Percentiles rank a stretch among this genome's conserved stretches.
Evolutionary conservation across 2,888 invertebrate genomes (phyloP).

Genomic region (Chelonus formosanus): DNA sequence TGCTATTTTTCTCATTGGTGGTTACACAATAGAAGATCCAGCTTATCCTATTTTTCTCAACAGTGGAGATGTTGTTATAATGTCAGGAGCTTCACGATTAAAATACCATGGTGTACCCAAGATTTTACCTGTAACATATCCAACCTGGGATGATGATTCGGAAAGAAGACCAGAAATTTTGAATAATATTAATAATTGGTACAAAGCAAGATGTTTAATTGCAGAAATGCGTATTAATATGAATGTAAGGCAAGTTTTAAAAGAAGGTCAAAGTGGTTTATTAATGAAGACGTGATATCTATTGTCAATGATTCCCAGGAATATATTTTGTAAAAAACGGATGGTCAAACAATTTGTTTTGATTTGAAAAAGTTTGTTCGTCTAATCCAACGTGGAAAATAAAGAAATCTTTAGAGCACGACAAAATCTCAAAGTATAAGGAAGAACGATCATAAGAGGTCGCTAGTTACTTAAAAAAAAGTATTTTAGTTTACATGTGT

Average conservation of each 20-base stretch:
- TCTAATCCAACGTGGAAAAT: no score
- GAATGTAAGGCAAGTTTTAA: conserved; percentile 90
- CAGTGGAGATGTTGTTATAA: conserved; percentile 91
- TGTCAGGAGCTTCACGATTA: conserved; percentile 85
- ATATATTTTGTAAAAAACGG: no score
- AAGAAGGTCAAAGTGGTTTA: conserved; percentile 68
- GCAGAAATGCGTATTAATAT: conserved; percentile 84
- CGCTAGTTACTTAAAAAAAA: conserved; percentile 10
- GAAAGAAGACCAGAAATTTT: no score
- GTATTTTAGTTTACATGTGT: not conserved
- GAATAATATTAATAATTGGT: conserved; percentile 47
- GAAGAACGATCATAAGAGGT: not conserved
- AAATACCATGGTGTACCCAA: conserved; percentile 95
- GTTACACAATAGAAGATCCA: conserved; percentile 73
- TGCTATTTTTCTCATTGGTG: conserved; percentile 93
- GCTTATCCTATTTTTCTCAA: conserved; percentile 78
- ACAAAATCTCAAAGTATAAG: no score
- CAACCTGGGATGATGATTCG: conserved; percentile 66
- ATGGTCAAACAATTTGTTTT: no score
- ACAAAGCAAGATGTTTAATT: conserved; percentile 51
- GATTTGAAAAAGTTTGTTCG: no score
- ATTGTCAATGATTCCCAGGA: no score
- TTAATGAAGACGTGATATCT: not conserved
- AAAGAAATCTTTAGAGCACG: no score
- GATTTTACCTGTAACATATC: conserved; percentile 70